These are phyloP conservation scores for Heliothis virescens DNA, from an alignment of 1,140 invertebrate species.

Conservation along the genomic window DNA sequence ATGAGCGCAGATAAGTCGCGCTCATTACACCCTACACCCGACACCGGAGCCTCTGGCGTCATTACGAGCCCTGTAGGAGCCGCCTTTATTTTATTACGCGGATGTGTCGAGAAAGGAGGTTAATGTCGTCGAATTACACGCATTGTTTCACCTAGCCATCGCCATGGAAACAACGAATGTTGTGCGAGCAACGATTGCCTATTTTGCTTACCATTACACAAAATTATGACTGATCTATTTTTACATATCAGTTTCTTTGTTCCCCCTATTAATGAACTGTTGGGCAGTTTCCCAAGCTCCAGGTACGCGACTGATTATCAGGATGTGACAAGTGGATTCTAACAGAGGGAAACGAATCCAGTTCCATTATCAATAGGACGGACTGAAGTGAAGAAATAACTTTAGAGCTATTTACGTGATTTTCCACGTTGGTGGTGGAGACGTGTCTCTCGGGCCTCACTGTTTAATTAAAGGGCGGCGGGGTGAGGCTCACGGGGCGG, in stretches of 20 bases:
- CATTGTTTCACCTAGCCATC: slow-evolving; percentile 76
- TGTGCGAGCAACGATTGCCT: neutral
- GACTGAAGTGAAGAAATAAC: slow-evolving; percentile 63
- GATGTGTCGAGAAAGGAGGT: slow-evolving; percentile 79
- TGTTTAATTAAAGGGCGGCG: slow-evolving; percentile 85
- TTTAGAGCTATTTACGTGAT: slow-evolving; percentile 82
- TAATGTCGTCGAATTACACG: slow-evolving; percentile 79
- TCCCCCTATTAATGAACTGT: no score
- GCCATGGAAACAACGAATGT: slow-evolving; percentile 62
- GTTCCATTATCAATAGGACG: slow-evolving; percentile 57
- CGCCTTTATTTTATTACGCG: slow-evolving; percentile 78
- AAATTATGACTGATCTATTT: neutral
- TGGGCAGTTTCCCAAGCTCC: no score
- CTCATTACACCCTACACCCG: slow-evolving; percentile 77
- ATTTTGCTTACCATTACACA: slow-evolving; percentile 37
- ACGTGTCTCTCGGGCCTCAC: slow-evolving; percentile 83
- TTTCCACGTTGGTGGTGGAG: slow-evolving; percentile 78
- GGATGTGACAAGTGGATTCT: neutral
- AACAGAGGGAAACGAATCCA: slow-evolving; percentile 27
- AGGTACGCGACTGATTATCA: no score
- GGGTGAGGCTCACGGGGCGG: slow-evolving; percentile 67
- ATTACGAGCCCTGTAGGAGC: slow-evolving; percentile 72
- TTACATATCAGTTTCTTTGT: neutral
- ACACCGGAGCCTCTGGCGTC: slow-evolving; percentile 61
- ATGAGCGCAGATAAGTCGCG: slow-evolving; percentile 80